Evolutionary conservation across 2,113 vertebrate species (phyloP), one percentile per base, ranked within the genome.

Genomic region (Anas platyrhynchos): DNA sequence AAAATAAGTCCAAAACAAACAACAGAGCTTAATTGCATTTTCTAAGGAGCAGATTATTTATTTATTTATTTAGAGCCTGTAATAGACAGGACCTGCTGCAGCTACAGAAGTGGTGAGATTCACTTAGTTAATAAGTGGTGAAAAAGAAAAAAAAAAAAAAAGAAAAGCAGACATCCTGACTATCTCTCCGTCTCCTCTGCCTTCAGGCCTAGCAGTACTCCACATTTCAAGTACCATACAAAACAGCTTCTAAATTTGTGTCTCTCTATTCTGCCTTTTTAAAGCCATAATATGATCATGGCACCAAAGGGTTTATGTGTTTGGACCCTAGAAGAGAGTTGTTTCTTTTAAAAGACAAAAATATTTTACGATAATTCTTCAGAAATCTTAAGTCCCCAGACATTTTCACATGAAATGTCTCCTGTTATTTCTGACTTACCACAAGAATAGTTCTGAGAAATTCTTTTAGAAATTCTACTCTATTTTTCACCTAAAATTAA

Each of bases 201-300:
- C 88, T 93, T 79, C 7, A 2, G 83, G 83, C 73, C 87, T 62
- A 76, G 34, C 43, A 88, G 32, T 46, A 86, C 58, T 93, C 44
- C n/a, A 89, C 62, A 79, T 76, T 84, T 88, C 80, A 94, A 86
- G 73, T 75, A 82, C 65, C 90, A 48, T 5, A 78, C 52, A 78
- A 92, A 38, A 75, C 31, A 86, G 48, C 48, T 54, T 75, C 25
- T 61, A 73, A 78, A 88, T 82, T 58, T 76, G 13, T 86, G 7
- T 46, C 23, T 89, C 54, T 95, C 86, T n/a, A 46, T 80, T 58
- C 50, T 36, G 2, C 54, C 38, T 92, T 93, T 86, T 88, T 36
- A 86, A 52, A 58, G 31, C 74, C 26, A n/a, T 27, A 86, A 44
- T 72, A 83, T 36, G 16, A 48, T 69, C 81, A 91, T 2, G 14